These are phyloP conservation scores for Meganola albula DNA, from an alignment of 2,888 invertebrate species.

Conservation along the genomic window DNA sequence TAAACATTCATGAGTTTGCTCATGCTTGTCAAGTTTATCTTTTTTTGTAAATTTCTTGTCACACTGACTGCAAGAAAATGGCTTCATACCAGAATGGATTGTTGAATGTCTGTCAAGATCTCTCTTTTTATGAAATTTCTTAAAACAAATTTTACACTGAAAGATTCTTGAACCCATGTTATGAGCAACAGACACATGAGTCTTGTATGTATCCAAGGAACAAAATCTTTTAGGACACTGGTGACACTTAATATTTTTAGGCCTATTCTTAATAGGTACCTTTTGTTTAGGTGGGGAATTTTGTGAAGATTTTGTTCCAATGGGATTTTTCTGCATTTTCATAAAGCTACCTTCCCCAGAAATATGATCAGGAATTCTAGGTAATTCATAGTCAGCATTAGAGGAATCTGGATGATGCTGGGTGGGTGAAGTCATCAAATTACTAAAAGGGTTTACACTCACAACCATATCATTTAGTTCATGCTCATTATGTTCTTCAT, in stretches of 20 bases:
- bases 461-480: constrained; percentile 78
- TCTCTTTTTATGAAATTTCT: constrained; percentile 82
- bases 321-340: constrained; percentile 53
- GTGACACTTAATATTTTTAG: constrained; percentile 72
- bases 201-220: constrained; percentile 71
- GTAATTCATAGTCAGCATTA: constrained; percentile 60
- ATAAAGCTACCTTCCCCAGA: constrained; percentile 68
- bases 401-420: constrained; percentile 42
- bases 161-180: constrained; percentile 77
- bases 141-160: constrained; percentile 81
- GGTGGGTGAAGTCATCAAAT: constrained; percentile 63
- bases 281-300: constrained; percentile 56
- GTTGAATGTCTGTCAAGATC: constrained; percentile 83
- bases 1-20: constrained; percentile 79
- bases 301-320: constrained; percentile 42
- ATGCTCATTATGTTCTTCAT: constrained; percentile 47
- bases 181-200: constrained; percentile 73
- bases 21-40: constrained; percentile 83
- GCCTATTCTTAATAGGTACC: constrained; percentile 55
- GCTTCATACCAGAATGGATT: constrained; percentile 82
- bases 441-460: constrained; percentile 78
- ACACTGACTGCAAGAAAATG: constrained; percentile 82
- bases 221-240: constrained; percentile 72
- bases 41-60: constrained; percentile 82
- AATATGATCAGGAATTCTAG: constrained; percentile 73